phyloP scores from a whole-genome alignment of 2,113 vertebrate species.

The Ailurus styani region DNA sequence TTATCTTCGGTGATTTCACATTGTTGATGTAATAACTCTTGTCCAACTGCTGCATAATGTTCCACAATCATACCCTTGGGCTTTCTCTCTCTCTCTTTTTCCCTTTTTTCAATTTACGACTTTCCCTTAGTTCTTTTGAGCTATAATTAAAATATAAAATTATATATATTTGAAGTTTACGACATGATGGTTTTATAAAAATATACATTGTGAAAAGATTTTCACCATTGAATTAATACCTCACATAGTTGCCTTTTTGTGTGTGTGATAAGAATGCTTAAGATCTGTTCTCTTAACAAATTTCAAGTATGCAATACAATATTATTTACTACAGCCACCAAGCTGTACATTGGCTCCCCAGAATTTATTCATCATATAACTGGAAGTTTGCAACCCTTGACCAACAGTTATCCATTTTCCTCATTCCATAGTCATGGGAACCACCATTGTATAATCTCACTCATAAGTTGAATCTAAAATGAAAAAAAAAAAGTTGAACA shows the following conservation, averaged over 20 bases:
- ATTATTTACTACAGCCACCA: background rate
- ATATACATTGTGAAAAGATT: background rate
- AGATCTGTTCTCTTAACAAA: background rate
- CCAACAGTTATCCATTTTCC: background rate
- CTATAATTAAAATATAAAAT: background rate
- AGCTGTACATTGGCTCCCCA: background rate
- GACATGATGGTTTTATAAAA: background rate
- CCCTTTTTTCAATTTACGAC: background rate
- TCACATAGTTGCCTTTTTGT: background rate
- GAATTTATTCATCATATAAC: background rate
- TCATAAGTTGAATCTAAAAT: background rate
- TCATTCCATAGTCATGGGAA: fast-evolving
- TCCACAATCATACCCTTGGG: background rate
- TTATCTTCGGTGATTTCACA: background rate
- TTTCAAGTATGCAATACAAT: background rate
- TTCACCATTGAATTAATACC: background rate
- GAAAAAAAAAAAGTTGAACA: background rate
- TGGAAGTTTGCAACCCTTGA: background rate
- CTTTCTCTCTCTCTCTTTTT: background rate
- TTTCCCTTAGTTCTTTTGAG: background rate
- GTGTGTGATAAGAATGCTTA: background rate
- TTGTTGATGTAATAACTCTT: background rate
- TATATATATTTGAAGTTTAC: background rate
- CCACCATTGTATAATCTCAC: background rate
- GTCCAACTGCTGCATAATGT: background rate